Evolutionary conservation across 2,888 invertebrate genomes (phyloP), one percentile per base, ranked within the genome.

Genomic region (Ophioninae sp.): DNA sequence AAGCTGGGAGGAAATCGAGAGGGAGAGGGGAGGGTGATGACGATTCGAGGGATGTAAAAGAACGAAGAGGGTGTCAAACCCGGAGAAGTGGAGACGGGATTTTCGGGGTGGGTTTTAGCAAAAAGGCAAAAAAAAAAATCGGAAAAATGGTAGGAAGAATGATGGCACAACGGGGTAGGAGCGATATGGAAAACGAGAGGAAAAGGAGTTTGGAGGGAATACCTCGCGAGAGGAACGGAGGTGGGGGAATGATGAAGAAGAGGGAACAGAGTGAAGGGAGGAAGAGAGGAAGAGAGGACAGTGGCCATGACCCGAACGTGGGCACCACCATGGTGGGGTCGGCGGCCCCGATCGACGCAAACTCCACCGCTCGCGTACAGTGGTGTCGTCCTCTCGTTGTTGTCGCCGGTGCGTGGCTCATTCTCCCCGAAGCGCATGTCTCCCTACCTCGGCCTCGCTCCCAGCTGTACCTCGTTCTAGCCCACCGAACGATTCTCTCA

Each of bases 271-370:
- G 68, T n/a, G 73, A 41, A 56, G 75, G 44, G 76, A 23, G 68
- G 61, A 65, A 74, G 72, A 75, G 77, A 67, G 72, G 65, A 73
- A 75, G 90, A 87, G 91, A 90, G 90, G 91, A 90, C 90, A 91
- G 91, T 91, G 92, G 91, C 92, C 92, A 90, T 92, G 92, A 92
- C 91, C 91, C 89, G 89, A 83, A 89, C 84, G 86, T 82, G 85
- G 88, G 87, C 86, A 87, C 86, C 87, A 87, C 44, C 44, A 88
- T 87, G 88, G 90, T 89, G 89, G 90, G 90, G 91, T 91, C 91
- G 90, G 88, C 90, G 90, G 89, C 91, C 91, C 89, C 89, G 87
- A 85, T 86, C 87, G 87, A 88, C 44, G 44, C 44, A 87, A 78
- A 73, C 65, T 73, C 74, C 74, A 74, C 76, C 51, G 74, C 74